These are phyloP conservation scores for Lepidurus arcticus DNA, from an alignment of 1,140 invertebrate species.

Conservation along the genomic window DNA sequence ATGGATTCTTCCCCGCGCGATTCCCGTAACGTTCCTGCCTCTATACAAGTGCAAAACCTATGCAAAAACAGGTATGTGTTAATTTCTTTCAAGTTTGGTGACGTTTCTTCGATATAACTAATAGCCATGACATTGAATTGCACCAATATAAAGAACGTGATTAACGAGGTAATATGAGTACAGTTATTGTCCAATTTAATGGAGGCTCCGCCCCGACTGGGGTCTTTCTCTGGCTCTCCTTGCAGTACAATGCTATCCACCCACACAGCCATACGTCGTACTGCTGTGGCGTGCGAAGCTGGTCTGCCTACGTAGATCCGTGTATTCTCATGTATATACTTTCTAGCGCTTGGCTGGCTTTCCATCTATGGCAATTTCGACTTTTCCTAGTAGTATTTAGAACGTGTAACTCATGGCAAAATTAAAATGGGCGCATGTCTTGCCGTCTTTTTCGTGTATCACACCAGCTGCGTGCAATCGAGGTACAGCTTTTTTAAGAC, in stretches of 20 bases:
- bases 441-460: not conserved
- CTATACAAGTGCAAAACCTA: conserved; percentile 29
- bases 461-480: not conserved
- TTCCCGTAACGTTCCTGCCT: conserved; percentile 24
- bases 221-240: too few species aligned
- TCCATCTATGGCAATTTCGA: too few species aligned
- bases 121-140: conserved; percentile 16
- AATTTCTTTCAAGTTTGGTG: not conserved
- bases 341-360: too few species aligned
- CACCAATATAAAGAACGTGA: not conserved
- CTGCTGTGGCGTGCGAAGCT: too few species aligned
- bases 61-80: conserved; percentile 5
- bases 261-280: too few species aligned
- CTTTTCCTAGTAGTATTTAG: too few species aligned
- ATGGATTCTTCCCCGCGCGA: not conserved
- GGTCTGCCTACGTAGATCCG: too few species aligned
- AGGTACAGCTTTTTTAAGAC: not conserved
- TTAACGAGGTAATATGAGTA: too few species aligned
- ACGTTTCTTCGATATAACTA: not conserved
- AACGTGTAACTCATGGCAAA: not conserved
- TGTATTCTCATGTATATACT: too few species aligned
- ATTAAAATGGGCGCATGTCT: not conserved
- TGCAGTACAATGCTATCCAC: too few species aligned
- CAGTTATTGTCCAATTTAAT: too few species aligned
- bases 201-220: too few species aligned